Conservation (phyloP, 2,113 vertebrate genomes). For the Ceyx cyanopectus region DNA sequence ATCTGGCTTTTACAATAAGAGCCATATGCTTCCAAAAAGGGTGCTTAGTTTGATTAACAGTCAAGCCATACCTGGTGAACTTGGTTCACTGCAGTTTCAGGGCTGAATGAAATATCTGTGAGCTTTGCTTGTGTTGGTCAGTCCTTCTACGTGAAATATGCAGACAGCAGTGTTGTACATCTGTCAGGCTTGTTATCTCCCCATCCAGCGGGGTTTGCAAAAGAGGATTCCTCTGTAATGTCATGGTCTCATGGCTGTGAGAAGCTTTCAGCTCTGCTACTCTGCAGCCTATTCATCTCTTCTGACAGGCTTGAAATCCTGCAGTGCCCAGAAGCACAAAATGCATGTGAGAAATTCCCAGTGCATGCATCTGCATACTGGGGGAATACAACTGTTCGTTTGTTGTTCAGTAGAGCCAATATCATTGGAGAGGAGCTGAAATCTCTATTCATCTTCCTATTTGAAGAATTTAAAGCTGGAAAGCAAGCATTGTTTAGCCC, state of each 20-base stretch:
- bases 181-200: background rate
- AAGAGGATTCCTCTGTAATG: constrained; percentile 30
- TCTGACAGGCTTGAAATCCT: background rate
- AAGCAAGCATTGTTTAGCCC: background rate
- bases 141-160: background rate
- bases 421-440: background rate
- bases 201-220: background rate
- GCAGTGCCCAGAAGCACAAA: background rate
- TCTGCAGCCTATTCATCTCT: background rate
- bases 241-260: background rate
- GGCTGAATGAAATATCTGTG: background rate
- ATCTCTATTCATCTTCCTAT: background rate
- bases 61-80: background rate
- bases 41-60: background rate
- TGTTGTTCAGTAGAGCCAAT: background rate
- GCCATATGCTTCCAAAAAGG: background rate
- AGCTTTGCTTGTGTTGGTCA: background rate
- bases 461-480: background rate
- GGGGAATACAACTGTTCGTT: background rate
- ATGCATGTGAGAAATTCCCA: background rate
- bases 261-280: background rate
- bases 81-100: background rate
- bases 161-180: background rate
- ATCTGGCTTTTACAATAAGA: background rate
- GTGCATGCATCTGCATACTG: background rate